phyloP scores from a whole-genome alignment of 2,797 vertebrate species.

The Cossypha dichroa region DNA sequence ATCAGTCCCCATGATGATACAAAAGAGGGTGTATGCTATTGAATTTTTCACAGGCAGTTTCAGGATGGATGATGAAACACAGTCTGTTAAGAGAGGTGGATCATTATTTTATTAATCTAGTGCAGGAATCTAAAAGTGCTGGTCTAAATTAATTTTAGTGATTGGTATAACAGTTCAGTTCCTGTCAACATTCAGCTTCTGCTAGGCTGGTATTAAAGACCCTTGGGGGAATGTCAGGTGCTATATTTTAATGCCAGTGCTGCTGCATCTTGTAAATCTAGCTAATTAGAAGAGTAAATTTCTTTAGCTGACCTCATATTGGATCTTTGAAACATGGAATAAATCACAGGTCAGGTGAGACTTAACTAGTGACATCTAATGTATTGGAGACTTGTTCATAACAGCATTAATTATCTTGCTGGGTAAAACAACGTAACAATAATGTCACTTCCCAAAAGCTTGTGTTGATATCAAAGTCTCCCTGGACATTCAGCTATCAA shows the following conservation, averaged over 20 bases:
- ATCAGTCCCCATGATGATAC: not conserved
- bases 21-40: not conserved
- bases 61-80: not conserved
- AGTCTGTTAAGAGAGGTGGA: not conserved
- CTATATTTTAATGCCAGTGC: not conserved
- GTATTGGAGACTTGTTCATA: not conserved
- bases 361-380: not conserved
- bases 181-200: not conserved
- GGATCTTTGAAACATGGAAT: not conserved
- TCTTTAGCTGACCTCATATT: not conserved
- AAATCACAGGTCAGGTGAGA: constrained; percentile 7
- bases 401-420: not conserved
- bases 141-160: not conserved
- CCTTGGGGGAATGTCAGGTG: not conserved
- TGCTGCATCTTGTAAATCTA: not conserved
- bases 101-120: not conserved
- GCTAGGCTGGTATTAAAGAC: not conserved
- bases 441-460: not conserved
- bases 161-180: not conserved
- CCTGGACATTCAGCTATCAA: not conserved
- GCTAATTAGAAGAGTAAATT: constrained; percentile 19
- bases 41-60: not conserved
- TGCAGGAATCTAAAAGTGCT: not conserved
- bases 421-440: not conserved
- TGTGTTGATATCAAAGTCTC: not conserved